These are phyloP conservation scores for Recurvirostra avosetta DNA, from an alignment of 2,113 vertebrate genomes.

Conservation along the genomic window DNA sequence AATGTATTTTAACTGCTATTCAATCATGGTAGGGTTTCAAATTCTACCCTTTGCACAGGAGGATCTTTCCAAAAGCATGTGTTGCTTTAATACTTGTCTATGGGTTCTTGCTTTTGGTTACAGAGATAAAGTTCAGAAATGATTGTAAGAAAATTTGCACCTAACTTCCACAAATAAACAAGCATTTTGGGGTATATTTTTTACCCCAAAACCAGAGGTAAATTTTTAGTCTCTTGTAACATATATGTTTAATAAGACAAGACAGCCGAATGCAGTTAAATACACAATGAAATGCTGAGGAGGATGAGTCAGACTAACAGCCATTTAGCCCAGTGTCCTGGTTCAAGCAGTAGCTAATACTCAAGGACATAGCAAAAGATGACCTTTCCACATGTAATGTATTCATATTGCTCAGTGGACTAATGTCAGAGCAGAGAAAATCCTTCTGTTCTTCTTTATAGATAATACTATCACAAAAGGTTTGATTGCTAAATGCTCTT, in stretches of 20 bases:
- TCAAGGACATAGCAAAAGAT: background rate
- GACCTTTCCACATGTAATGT: background rate
- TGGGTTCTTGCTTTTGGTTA: background rate
- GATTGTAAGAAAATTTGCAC: background rate
- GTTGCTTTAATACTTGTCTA: background rate
- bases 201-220: background rate
- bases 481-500: background rate
- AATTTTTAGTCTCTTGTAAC: background rate
- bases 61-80: background rate
- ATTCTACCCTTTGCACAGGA: background rate
- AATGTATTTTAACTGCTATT: background rate
- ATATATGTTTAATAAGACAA: background rate
- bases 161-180: background rate
- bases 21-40: background rate
- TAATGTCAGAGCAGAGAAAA: background rate
- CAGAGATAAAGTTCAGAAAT: background rate
- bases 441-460: background rate
- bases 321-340: background rate
- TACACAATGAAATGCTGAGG: background rate
- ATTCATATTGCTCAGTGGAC: background rate
- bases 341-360: background rate
- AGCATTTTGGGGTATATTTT: background rate
- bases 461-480: background rate
- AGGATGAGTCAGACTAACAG: background rate
- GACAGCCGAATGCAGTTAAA: background rate